Evolutionary conservation across 2,888 invertebrate genomes (phyloP).

Genomic region (Meghimatium bilineatum): DNA sequence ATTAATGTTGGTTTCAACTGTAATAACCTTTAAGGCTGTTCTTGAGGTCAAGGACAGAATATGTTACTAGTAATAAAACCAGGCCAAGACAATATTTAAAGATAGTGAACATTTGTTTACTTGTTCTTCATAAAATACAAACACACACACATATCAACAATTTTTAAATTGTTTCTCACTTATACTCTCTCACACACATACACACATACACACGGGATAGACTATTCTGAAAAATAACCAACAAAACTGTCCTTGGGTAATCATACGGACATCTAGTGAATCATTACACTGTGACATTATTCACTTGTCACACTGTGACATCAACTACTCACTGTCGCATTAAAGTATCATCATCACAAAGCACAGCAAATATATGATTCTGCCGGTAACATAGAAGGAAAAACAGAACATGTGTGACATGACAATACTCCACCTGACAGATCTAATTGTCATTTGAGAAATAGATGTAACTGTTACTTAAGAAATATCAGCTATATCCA

Average conservation of each 20-base stretch:
- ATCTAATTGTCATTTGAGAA: no score
- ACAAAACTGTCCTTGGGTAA: not conserved
- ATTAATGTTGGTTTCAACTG: not conserved
- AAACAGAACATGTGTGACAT: no score
- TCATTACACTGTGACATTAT: no score
- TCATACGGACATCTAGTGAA: no score
- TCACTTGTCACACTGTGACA: not conserved
- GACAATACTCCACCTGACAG: no score
- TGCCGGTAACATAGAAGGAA: no score
- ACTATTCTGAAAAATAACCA: not conserved
- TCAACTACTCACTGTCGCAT: not conserved
- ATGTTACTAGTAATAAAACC: not conserved
- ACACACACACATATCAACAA: no score
- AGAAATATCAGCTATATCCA: no score
- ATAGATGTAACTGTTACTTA: no score
- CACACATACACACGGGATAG: not conserved
- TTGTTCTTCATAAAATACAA: not conserved
- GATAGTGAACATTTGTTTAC: not conserved
- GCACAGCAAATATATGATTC: no score
- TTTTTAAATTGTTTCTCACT: not conserved
- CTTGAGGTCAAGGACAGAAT: not conserved
- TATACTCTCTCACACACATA: not conserved
- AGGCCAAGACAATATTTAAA: not conserved
- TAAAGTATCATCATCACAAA: not conserved
- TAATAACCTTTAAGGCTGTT: not conserved